Base-by-base conservation (phyloP, 2,888 invertebrate species). In the Drosophila yooni region DNA sequence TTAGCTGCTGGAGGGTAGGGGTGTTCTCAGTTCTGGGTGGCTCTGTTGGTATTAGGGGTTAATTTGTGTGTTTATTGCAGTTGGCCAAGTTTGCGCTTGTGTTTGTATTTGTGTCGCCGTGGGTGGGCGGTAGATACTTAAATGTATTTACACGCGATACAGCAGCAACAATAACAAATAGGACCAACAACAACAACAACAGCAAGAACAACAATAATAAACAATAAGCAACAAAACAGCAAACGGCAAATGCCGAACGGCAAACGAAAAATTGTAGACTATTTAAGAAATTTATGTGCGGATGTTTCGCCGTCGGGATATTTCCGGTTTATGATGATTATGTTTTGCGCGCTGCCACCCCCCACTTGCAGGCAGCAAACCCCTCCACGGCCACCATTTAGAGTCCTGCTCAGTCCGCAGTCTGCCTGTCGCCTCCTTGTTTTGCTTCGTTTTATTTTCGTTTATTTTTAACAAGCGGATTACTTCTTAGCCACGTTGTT, bases 321-420 rank as follows among this genome's bases (percentile, higher is more conserved):
- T 89, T 89, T 89, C 89, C 89, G 89, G 89, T 89, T 89, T 89
- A 90, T 90, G 90, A 90, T 89, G 90, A 89, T 89, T 90, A 90
- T 90, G 88, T 88, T 86, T 88, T 86, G 74, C 81, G 70, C 81
- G 65, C 70, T 64, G 54, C 59, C 70, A 59, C 50, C 56, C 73
- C 21, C n/a, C 64, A 70, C 57, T 64, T 54, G 36, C 58, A 54
- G 11, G 43, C 43, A 11, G 21, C 43, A 43, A 43, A 21, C 57
- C 62, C 38, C 40, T 10, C n/a, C 25, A 46, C 15, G 21, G 15
- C 46, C 25, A 15, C 25, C 46, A 46, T 46, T 46, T 46, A 15
- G 46, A 25, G 46, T 25, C 15, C 15, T n/a, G 4, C 34, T 40
- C 52, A 27, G 18, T 2, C 36, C 21, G 29, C 43, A n/a, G n/a